phyloP scores from a whole-genome alignment of 2,113 vertebrate species.

The Oplegnathus fasciatus region DNA sequence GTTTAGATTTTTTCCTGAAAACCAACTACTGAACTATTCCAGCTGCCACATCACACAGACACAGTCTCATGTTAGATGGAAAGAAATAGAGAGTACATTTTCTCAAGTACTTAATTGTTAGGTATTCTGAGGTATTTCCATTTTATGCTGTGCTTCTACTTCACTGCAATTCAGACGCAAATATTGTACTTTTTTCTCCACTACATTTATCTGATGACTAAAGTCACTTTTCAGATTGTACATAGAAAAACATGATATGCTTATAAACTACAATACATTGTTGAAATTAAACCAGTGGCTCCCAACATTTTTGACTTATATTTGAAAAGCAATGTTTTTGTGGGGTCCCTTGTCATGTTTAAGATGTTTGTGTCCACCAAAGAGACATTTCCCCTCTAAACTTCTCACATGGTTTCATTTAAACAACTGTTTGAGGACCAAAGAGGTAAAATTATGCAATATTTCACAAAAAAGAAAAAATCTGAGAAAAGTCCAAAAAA shows the following conservation, averaged over 20 bases:
- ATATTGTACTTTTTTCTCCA: not conserved
- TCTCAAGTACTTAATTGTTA: not conserved
- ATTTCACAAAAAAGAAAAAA: not conserved
- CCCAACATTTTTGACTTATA: not conserved
- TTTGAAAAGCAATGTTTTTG: not conserved
- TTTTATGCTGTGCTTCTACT: no score
- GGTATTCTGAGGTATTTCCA: not conserved
- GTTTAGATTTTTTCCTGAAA: conserved; percentile 42
- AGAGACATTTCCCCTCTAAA: not conserved
- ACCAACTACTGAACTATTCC: not conserved
- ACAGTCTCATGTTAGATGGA: conserved; percentile 6
- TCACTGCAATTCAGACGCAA: not conserved
- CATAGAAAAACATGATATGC: not conserved
- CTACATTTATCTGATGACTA: not conserved
- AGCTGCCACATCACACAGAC: conserved; percentile 16
- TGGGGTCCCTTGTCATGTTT: not conserved
- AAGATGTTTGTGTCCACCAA: not conserved
- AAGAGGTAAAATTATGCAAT: not conserved
- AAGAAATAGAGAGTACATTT: conserved; percentile 12
- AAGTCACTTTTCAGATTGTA: not conserved
- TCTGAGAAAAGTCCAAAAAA: not conserved
- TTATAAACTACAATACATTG: not conserved
- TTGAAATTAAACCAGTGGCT: not conserved
- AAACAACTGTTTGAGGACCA: not conserved
- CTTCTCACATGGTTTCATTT: not conserved